Percentiles rank a stretch among this genome's conserved stretches.
Conservation (phyloP, 2,888 invertebrate species). For the Dione juno region DNA sequence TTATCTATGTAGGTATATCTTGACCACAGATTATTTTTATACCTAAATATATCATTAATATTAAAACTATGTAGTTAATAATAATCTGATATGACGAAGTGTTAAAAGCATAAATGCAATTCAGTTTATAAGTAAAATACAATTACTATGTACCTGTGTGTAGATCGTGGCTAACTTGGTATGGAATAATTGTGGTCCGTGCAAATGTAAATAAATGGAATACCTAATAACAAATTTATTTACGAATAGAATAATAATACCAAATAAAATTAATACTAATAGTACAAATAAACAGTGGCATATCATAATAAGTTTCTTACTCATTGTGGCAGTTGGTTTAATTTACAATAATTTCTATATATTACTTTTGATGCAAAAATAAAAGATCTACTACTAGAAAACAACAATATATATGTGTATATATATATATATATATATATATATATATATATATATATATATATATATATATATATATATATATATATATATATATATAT, state of each 20-base stretch:
- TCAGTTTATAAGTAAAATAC: not conserved
- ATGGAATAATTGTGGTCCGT: not conserved
- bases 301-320: conserved; percentile 19
- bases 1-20: too few species aligned
- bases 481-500: too few species aligned
- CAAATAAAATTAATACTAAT: conserved; percentile 31
- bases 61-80: not conserved
- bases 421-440: too few species aligned
- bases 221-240: conserved; percentile 12
- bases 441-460: too few species aligned
- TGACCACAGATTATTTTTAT: too few species aligned
- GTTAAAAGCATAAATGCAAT: not conserved
- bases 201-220: not conserved
- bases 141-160: not conserved
- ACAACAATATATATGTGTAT: too few species aligned
- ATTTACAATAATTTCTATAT: too few species aligned
- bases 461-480: too few species aligned
- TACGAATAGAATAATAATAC: too few species aligned
- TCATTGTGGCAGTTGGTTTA: conserved; percentile 21
- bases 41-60: too few species aligned
- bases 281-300: conserved; percentile 36
- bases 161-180: not conserved
- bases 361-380: too few species aligned
- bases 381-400: too few species aligned
- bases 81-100: not conserved